Conservation (phyloP, 2,888 invertebrate species). For the Melitaea athalia region DNA sequence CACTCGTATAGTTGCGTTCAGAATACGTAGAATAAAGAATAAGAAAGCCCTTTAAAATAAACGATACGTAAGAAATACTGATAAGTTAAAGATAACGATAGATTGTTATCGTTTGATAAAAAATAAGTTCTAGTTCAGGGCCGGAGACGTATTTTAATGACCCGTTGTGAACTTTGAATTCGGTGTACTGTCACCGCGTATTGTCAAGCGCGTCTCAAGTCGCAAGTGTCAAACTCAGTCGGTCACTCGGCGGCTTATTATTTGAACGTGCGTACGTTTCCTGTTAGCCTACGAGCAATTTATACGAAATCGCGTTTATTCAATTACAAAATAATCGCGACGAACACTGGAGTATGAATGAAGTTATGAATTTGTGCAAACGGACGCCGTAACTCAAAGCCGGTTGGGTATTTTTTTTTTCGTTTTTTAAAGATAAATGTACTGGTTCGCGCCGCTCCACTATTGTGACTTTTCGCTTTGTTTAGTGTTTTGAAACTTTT, state of each 20-base stretch:
- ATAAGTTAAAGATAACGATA: conserved; percentile 16
- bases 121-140: conserved; percentile 69
- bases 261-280: conserved; percentile 62
- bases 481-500: conserved; percentile 61
- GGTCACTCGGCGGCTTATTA: conserved; percentile 65
- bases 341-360: conserved; percentile 56
- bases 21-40: background rate
- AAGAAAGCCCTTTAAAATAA: conserved; percentile 1
- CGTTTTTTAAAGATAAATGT: conserved; percentile 42
- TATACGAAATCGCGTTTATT: conserved; percentile 74
- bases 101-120: conserved; percentile 35
- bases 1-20: conserved; percentile 18
- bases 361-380: conserved; percentile 57
- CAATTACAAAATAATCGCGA: conserved; percentile 74
- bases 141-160: conserved; percentile 40
- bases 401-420: conserved; percentile 42
- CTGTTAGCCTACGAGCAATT: conserved; percentile 64
- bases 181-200: conserved; percentile 53
- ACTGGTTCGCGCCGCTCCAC: conserved; percentile 38
- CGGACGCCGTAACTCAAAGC: conserved; percentile 58
- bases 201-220: conserved; percentile 28
- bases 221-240: conserved; percentile 68
- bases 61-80: conserved; percentile 7
- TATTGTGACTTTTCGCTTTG: conserved; percentile 44
- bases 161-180: conserved; percentile 51